Evolutionary conservation across 2,797 vertebrate genomes (phyloP).

Genomic region (Premnoplex brunnescens): DNA sequence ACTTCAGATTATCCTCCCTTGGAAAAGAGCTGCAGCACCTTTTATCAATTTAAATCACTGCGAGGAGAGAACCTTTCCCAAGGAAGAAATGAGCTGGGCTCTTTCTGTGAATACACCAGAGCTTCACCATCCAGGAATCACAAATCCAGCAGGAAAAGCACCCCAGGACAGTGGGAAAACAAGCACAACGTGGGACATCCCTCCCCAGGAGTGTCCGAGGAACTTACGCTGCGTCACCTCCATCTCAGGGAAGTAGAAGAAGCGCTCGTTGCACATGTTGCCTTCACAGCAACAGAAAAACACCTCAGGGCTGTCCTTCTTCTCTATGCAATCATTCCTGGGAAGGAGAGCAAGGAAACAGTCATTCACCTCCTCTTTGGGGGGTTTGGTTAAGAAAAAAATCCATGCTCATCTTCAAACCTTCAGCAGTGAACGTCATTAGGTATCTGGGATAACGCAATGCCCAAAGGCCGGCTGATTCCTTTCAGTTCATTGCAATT

Average conservation of each 20-base stretch:
- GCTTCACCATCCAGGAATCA: not conserved
- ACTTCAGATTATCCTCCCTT: not conserved
- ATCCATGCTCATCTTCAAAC: not conserved
- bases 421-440: not conserved
- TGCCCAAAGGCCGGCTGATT: fast-evolving
- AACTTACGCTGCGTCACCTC: slow-evolving; percentile 81
- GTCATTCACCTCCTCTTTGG: fast-evolving
- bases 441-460: not conserved
- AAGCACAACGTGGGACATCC: not conserved
- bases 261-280: slow-evolving; percentile 92
- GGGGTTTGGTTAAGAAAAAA: not conserved
- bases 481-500: fast-evolving
- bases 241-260: slow-evolving; percentile 87
- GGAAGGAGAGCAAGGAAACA: not conserved
- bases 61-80: not conserved
- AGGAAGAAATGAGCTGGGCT: not conserved
- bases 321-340: slow-evolving; percentile 92
- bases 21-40: not conserved
- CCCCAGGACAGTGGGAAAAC: not conserved
- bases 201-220: not conserved
- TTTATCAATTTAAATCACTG: not conserved
- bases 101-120: not conserved
- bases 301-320: slow-evolving; percentile 91
- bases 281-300: slow-evolving; percentile 98
- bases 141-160: not conserved